Evolutionary conservation across 2,888 invertebrate genomes (phyloP).

Genomic region (Meandrusa payeni): DNA sequence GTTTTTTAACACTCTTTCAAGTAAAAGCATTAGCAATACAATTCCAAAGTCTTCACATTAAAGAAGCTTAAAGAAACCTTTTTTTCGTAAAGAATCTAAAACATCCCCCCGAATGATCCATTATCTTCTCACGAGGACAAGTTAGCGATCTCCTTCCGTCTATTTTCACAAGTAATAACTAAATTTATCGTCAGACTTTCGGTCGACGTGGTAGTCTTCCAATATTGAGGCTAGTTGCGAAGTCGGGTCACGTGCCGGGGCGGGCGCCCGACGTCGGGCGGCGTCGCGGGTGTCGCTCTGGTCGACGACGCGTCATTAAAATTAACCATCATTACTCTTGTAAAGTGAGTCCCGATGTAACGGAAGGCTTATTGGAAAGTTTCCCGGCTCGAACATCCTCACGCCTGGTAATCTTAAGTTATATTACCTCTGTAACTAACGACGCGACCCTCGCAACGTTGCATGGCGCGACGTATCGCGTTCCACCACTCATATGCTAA

Average conservation of each 20-base stretch:
- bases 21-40: constrained; percentile 46
- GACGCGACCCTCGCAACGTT: constrained; percentile 43
- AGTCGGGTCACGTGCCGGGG: constrained; percentile 60
- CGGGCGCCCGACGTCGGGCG: constrained; percentile 40
- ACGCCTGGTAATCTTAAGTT: constrained; percentile 65
- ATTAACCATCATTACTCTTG: constrained; percentile 80
- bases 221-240: constrained; percentile 62
- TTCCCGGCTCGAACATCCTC: constrained; percentile 51
- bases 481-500: constrained; percentile 26
- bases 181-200: constrained; percentile 79
- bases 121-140: constrained; percentile 78
- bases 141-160: constrained; percentile 79
- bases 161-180: constrained; percentile 81
- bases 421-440: constrained; percentile 73
- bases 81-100: constrained; percentile 71
- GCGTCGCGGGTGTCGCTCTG: constrained; percentile 47
- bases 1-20: no score
- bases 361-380: constrained; percentile 73
- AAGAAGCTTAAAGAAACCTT: constrained; percentile 72
- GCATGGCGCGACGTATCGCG: constrained; percentile 33
- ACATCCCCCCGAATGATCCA: constrained; percentile 77
- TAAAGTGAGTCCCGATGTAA: constrained; percentile 64
- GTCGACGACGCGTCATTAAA: constrained; percentile 76
- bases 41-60: constrained; percentile 74
- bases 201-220: constrained; percentile 65